Conservation (phyloP, 2,888 invertebrate species). For the Heliothis peltigera region DNA sequence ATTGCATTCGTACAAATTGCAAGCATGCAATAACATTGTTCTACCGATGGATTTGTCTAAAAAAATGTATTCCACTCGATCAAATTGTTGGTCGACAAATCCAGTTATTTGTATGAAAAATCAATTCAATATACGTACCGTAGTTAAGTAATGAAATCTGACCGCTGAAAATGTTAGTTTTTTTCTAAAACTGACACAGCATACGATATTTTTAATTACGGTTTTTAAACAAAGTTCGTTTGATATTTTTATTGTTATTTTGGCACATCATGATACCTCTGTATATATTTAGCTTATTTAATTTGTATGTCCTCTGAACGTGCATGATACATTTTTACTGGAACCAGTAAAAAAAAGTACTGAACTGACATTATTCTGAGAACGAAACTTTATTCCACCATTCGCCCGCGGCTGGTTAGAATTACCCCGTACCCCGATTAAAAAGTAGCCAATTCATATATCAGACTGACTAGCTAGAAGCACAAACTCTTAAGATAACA, state of each 20-base stretch:
- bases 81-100: conserved; percentile 23
- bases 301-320: too few relatives aligned
- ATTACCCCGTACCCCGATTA: too few relatives aligned
- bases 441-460: too few relatives aligned
- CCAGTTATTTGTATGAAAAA: conserved; percentile 29
- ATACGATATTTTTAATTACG: conserved; percentile 1
- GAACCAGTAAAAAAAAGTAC: too few relatives aligned
- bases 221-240: background rate
- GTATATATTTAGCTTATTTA: background rate
- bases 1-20: too few relatives aligned
- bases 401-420: too few relatives aligned
- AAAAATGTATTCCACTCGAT: conserved; percentile 1
- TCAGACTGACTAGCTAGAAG: too few relatives aligned
- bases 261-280: background rate
- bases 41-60: conserved; percentile 10
- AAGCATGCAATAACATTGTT: conserved; percentile 2
- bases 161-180: background rate
- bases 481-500: too few relatives aligned
- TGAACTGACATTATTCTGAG: too few relatives aligned
- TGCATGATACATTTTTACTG: too few relatives aligned
- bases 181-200: too few relatives aligned
- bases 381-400: too few relatives aligned
- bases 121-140: conserved; percentile 32
- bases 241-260: background rate
- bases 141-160: conserved; percentile 27